phyloP scores from a whole-genome alignment of 1,140 invertebrate genomes.

The Apis florea region DNA sequence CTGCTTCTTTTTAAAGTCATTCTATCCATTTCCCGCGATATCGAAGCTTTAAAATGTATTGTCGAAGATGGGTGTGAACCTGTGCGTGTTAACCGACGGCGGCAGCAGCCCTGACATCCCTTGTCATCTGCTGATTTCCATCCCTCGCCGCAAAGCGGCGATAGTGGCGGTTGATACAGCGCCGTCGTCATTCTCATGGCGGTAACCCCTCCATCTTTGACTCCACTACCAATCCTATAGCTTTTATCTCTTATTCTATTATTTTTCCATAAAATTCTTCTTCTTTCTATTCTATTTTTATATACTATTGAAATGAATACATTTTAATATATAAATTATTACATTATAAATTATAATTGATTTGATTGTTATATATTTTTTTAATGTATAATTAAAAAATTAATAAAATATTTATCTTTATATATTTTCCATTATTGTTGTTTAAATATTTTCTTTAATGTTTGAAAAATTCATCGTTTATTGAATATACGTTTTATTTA shows the following conservation, averaged over 20 bases:
- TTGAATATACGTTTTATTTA: too few species aligned
- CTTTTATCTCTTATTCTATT: not conserved
- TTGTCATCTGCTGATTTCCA: constrained; percentile 36
- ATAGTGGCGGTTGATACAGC: constrained; percentile 42
- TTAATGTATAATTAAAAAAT: too few species aligned
- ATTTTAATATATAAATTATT: not conserved
- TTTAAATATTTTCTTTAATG: too few species aligned
- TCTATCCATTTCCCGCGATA: constrained; percentile 39
- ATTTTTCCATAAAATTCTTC: not conserved
- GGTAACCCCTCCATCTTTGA: constrained; percentile 50
- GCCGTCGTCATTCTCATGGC: constrained; percentile 49
- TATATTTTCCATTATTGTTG: too few species aligned
- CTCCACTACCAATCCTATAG: not conserved
- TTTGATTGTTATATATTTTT: too few species aligned
- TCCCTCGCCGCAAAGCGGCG: constrained; percentile 60
- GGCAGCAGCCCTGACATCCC: constrained; percentile 61
- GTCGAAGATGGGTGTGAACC: constrained; percentile 63
- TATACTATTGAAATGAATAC: not conserved
- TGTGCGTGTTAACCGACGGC: constrained; percentile 61
- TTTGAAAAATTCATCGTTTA: too few species aligned
- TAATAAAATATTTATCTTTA: too few species aligned
- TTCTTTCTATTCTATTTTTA: not conserved
- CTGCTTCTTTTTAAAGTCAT: not conserved
- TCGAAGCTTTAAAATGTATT: constrained; percentile 13
- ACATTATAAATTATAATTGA: too few species aligned